These are phyloP conservation scores for Punctoribates punctum DNA, from an alignment of 2,888 invertebrate genomes.

Conservation along the genomic window DNA sequence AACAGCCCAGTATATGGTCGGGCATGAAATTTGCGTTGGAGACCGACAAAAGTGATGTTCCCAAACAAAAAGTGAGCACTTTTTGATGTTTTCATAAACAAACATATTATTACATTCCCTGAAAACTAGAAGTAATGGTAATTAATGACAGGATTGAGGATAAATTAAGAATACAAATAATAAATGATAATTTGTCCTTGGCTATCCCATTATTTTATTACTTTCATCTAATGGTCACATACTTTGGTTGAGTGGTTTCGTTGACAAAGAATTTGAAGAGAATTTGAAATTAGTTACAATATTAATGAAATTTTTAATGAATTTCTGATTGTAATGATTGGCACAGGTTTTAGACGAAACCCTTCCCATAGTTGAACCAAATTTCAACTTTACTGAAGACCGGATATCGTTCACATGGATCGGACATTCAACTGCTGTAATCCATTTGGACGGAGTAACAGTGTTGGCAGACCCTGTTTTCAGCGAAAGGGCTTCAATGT, in stretches of 20 bases:
- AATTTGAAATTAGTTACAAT: neutral
- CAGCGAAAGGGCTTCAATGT: conserved; percentile 52
- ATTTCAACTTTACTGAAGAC: conserved; percentile 48
- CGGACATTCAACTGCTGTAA: conserved; percentile 56
- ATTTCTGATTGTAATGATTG: neutral
- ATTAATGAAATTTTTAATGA: neutral
- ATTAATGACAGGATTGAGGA: too few species aligned
- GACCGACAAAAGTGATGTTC: conserved; percentile 48
- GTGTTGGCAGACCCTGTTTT: conserved; percentile 57
- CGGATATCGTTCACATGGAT: conserved; percentile 54
- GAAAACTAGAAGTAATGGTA: too few species aligned
- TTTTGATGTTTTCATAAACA: neutral
- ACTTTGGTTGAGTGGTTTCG: too few species aligned
- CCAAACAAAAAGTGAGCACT: conserved; percentile 43
- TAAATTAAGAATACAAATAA: too few species aligned
- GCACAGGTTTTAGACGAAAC: conserved; percentile 50
- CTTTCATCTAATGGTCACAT: too few species aligned
- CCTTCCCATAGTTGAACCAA: conserved; percentile 52
- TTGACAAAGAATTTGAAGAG: too few species aligned
- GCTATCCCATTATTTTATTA: too few species aligned
- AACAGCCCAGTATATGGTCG: conserved; percentile 45
- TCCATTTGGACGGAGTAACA: conserved; percentile 54
- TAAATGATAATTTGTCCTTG: too few species aligned
- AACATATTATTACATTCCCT: too few species aligned
- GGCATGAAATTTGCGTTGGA: conserved; percentile 48